Evolutionary conservation across 2,113 vertebrate genomes (phyloP), one percentile per base, ranked within the genome.

Genomic region (Arizona elegans): DNA sequence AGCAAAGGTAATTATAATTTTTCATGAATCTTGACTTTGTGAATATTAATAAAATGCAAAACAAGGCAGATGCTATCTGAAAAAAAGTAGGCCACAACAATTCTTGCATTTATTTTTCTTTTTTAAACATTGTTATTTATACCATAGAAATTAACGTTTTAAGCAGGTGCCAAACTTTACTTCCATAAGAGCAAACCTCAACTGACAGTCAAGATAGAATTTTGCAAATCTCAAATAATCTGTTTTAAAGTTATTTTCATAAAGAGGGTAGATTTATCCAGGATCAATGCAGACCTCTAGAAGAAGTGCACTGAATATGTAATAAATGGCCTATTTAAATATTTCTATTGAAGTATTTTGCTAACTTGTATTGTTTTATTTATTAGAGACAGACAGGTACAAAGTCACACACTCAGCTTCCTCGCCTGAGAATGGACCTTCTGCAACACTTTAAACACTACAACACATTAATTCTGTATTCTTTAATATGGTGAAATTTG

Each of bases 31-130:
- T 93, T 38, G 88, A 56, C 91, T 8, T 81, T 65, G 53, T 91
- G 24, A 87, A 58, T 43, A 96, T 43, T 95, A 95, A 90, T 23
- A 94, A 90, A 95, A 89, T 24, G 91, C 70, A 95, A 93, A 96
- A 81, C 38, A 90, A 56, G 90, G 75, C 17, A 95, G 90, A 87
- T 91, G n/a, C 10, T 95, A 91, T 21, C 10, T 92, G 90, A 94
- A 85, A 55, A 93, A 47, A 8, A 23, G 92, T 0, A 7, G 93
- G 93, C 5, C 90, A 55, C 33, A 53, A 24, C 13, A 93, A 86
- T 7, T 9, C 56, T 92, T 38, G 70, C 7, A 11, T 2, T 54
- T 3, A 47, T 81, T 50, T 86, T 54, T 23, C 5, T 81, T 58
- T 47, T 56, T n/a, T 2, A 92, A 10, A 0, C 26, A 0, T 23